Evolutionary conservation across 2,113 vertebrate genomes (phyloP), one percentile per base, ranked within the genome.

Genomic region (Isurus oxyrinchus): DNA sequence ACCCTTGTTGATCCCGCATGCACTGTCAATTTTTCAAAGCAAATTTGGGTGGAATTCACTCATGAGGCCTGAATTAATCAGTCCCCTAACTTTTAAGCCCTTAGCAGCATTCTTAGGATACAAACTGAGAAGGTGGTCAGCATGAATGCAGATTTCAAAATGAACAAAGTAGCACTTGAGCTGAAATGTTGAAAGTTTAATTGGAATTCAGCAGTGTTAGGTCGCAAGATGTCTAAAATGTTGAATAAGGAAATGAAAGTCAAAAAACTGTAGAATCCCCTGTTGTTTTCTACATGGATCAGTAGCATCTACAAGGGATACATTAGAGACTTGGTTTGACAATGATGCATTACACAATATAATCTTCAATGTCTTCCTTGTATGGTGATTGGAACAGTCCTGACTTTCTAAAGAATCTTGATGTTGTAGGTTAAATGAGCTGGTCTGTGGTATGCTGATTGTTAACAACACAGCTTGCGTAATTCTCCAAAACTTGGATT

Each of bases 401-500:
- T 72, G 61, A 14, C 66, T 95, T 53, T 25, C 40, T 72, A n/a
- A 72, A 53, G 66, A 27, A 16, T 69, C 21, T 95, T 21, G 94
- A 72, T 27, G 63, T 8, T 31, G 40, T 57, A 25, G 16, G 40
- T 49, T 72, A 67, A 72, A 31, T 72, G 67, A 49, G 66, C 31
- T 31, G 14, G 49, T 31, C 66, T 55, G 40, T 11, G 27, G 53
- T 35, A 31, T 2, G 44, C 21, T 40, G 25, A 55, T 76, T 95
- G 94, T 95, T 72, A 94, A 67, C 59, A 66, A 66, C 93, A 67
- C 96, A 96, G 96, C 40, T 27, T 1, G 31, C 53, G 96, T 96
- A 96, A 96, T 96, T 96, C 96, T 40, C n/a, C 61, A 96, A 97
- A 97, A 97, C 97, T 97, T 96, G 97, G 97, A 97, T 69, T 95